These are phyloP conservation scores for Philotrypesis tridentata DNA, from an alignment of 1,140 invertebrate genomes.

Conservation along the genomic window DNA sequence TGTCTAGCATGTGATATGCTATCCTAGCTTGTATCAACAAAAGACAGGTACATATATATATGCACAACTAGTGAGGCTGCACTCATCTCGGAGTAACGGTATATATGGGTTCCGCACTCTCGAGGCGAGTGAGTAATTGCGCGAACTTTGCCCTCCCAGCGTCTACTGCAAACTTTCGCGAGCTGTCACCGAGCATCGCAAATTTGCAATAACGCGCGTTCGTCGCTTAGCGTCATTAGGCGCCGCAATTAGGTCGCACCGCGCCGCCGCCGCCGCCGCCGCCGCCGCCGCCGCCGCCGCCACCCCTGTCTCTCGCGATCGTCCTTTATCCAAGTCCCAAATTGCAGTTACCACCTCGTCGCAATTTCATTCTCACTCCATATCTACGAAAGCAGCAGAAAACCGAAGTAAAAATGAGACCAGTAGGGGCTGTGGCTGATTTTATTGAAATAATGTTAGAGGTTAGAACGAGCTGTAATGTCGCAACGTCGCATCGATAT, in stretches of 20 bases:
- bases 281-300: too few relatives aligned
- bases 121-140: conserved; percentile 31
- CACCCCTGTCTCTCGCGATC: background rate
- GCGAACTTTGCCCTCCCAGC: conserved; percentile 4
- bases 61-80: too few relatives aligned
- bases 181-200: background rate
- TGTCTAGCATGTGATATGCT: background rate
- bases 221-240: conserved; percentile 23
- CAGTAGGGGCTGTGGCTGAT: too few relatives aligned
- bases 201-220: conserved; percentile 29
- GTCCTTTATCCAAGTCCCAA: background rate
- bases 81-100: background rate
- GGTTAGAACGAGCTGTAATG: background rate
- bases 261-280: too few relatives aligned
- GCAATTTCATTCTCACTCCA: background rate
- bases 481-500: background rate
- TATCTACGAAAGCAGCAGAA: too few relatives aligned
- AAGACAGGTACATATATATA: too few relatives aligned
- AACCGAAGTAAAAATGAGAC: too few relatives aligned
- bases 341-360: background rate
- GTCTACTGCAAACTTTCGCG: background rate
- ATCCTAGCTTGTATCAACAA: background rate
- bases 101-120: background rate
- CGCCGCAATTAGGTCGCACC: conserved; percentile 15
- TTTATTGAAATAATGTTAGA: too few relatives aligned